Evolutionary conservation across 2,113 vertebrate genomes (phyloP).

Genomic region (Gobiocypris rarus): DNA sequence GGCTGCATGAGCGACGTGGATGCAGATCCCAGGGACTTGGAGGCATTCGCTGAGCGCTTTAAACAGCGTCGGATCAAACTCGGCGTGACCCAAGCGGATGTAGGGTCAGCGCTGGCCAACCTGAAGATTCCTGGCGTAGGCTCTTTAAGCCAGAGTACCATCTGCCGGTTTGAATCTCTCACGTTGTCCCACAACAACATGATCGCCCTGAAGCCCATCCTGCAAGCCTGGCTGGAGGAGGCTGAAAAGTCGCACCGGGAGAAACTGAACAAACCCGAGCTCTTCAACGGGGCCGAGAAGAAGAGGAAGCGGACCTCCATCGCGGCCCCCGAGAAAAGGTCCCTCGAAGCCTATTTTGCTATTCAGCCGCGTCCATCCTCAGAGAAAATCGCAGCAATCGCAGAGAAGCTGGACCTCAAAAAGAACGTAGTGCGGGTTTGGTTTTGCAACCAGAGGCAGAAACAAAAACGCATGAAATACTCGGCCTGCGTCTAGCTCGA

Average conservation of each 20-base stretch:
- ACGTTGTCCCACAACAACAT: slow-evolving; percentile 99
- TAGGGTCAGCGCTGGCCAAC: slow-evolving; percentile 94
- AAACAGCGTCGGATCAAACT: slow-evolving; percentile 99
- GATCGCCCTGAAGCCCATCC: slow-evolving; percentile 97
- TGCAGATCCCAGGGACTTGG: slow-evolving; percentile 96
- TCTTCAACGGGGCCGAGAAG: slow-evolving; percentile 96
- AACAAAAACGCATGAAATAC: slow-evolving; percentile 99
- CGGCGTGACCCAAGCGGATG: slow-evolving; percentile 96
- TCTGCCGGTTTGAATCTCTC: slow-evolving; percentile 98
- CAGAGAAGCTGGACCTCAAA: slow-evolving; percentile 98
- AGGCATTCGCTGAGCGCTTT: slow-evolving; percentile 97
- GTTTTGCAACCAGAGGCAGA: slow-evolving; percentile 99
- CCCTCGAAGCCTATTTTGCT: slow-evolving; percentile 96
- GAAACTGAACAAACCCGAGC: slow-evolving; percentile 96
- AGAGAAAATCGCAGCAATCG: slow-evolving; percentile 97
- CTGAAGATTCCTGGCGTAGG: slow-evolving; percentile 98
- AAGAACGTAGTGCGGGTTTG: slow-evolving; percentile 99
- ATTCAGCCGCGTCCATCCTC: slow-evolving; percentile 96
- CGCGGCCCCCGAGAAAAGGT: slow-evolving; percentile 94
- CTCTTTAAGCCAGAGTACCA: slow-evolving; percentile 98
- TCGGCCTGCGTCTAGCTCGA: slow-evolving; percentile 89
- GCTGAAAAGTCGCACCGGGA: slow-evolving; percentile 97
- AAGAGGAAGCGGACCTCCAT: slow-evolving; percentile 98
- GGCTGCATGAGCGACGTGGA: slow-evolving; percentile 97
- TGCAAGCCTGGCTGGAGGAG: slow-evolving; percentile 98